Evolutionary conservation across 2,113 vertebrate species (phyloP).

Genomic region (Dunckerocampus dactyliophorus): DNA sequence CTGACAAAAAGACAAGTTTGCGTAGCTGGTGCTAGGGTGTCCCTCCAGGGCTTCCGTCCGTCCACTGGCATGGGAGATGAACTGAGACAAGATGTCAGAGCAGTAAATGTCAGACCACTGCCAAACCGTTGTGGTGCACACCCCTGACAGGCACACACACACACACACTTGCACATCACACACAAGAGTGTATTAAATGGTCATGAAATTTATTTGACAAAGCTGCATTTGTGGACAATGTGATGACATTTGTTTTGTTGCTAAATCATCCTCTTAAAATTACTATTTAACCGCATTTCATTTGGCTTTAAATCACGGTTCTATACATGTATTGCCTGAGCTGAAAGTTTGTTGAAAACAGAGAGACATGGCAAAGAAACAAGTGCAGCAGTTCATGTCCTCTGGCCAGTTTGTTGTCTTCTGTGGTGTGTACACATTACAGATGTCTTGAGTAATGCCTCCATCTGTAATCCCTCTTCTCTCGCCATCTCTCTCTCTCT

Average conservation of each 20-base stretch:
- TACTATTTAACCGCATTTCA: not conserved
- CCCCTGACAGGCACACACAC: conserved; percentile 54
- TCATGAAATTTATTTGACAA: not conserved
- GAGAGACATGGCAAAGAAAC: conserved; percentile 13
- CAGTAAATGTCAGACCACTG: conserved; percentile 69
- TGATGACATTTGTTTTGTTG: not conserved
- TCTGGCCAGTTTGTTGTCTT: conserved; percentile 63
- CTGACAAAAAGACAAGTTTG: conserved; percentile 75
- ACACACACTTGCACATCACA: conserved; percentile 17
- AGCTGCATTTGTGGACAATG: not conserved
- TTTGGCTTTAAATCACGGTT: not conserved
- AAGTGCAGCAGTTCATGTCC: conserved; percentile 44
- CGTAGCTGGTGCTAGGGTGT: conserved; percentile 60
- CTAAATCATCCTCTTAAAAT: not conserved
- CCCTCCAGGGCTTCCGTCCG: conserved; percentile 69
- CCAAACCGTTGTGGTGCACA: conserved; percentile 60
- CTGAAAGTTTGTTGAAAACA: conserved; percentile 7
- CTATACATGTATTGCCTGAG: not conserved
- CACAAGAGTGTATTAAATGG: not conserved
- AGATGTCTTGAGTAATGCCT: conserved; percentile 70
- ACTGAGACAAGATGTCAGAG: conserved; percentile 75
- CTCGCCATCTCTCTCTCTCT: conserved; percentile 37
- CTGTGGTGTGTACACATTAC: conserved; percentile 68
- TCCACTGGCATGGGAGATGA: conserved; percentile 67
- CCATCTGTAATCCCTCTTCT: conserved; percentile 67